Percentiles rank a stretch among this genome's conserved stretches.
Evolutionary conservation across 2,113 vertebrate genomes (phyloP).

Genomic region (Anguilla rostrata): DNA sequence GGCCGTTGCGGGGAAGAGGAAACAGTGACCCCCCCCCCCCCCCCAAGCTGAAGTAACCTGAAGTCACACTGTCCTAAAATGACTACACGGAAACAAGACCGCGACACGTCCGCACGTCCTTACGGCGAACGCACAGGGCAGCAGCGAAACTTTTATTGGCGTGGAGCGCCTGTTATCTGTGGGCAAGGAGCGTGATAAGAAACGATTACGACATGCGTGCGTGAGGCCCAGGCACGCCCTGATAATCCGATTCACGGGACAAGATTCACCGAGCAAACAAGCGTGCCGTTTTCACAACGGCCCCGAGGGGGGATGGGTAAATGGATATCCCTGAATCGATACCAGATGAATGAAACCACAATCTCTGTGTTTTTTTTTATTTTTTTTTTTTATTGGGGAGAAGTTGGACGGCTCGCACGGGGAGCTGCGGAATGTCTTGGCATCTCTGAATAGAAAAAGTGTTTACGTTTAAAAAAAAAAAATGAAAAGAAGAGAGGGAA

Average conservation of each 20-base stretch:
- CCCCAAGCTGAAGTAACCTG: too few species aligned
- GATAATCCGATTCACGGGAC: not conserved
- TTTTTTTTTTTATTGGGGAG: not conserved
- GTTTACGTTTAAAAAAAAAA: not conserved
- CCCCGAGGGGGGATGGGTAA: not conserved
- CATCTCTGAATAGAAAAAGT: slow-evolving; percentile 16
- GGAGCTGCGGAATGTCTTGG: slow-evolving; percentile 59
- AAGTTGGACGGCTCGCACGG: not conserved
- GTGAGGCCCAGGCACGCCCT: not conserved
- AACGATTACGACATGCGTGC: not conserved
- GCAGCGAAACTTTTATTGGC: too few species aligned
- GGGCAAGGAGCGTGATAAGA: not conserved
- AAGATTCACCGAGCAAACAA: slow-evolving; percentile 23
- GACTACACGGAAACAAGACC: too few species aligned
- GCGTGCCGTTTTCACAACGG: slow-evolving; percentile 23
- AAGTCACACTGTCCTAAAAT: too few species aligned
- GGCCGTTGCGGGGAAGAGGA: not conserved
- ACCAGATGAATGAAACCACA: slow-evolving; percentile 21
- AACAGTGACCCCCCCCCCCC: too few species aligned
- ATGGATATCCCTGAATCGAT: slow-evolving; percentile 5
- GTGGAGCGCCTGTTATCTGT: not conserved
- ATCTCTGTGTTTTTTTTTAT: not conserved
- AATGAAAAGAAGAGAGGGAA: not conserved
- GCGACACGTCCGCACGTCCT: too few species aligned
- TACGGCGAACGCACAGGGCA: too few species aligned